phyloP scores from a whole-genome alignment of 2,113 vertebrate genomes.

The Callorhinus ursinus region DNA sequence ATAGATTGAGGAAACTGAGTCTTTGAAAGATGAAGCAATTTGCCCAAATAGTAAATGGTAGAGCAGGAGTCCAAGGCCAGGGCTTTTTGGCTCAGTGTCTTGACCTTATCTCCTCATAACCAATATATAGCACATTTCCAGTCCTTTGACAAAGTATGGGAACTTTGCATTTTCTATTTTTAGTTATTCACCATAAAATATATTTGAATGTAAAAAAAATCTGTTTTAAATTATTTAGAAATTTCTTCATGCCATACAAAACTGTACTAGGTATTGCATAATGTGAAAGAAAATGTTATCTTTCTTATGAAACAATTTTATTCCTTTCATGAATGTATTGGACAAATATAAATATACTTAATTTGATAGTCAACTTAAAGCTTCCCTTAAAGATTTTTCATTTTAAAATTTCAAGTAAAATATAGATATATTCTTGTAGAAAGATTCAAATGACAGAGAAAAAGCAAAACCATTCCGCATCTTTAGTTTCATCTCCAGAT shows the following conservation, averaged over 20 bases:
- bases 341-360: background rate
- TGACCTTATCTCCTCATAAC: background rate
- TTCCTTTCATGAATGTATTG: background rate
- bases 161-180: conserved; percentile 23
- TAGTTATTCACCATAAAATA: background rate
- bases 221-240: conserved; percentile 27
- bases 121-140: background rate
- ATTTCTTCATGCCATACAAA: background rate
- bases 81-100: background rate
- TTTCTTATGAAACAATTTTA: conserved; percentile 29
- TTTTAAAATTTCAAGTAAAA: conserved; percentile 21
- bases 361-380: background rate
- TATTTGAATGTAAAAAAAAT: conserved; percentile 32
- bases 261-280: background rate
- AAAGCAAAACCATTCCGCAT: background rate
- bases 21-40: background rate
- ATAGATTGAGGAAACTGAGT: background rate
- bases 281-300: background rate
- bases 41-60: background rate
- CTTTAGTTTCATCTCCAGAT: background rate
- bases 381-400: background rate
- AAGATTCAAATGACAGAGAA: background rate
- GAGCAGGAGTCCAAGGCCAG: background rate
- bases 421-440: background rate
- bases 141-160: background rate